phyloP scores from a whole-genome alignment of 2,888 invertebrate species.

The Parapristionchus giblindavisi region DNA sequence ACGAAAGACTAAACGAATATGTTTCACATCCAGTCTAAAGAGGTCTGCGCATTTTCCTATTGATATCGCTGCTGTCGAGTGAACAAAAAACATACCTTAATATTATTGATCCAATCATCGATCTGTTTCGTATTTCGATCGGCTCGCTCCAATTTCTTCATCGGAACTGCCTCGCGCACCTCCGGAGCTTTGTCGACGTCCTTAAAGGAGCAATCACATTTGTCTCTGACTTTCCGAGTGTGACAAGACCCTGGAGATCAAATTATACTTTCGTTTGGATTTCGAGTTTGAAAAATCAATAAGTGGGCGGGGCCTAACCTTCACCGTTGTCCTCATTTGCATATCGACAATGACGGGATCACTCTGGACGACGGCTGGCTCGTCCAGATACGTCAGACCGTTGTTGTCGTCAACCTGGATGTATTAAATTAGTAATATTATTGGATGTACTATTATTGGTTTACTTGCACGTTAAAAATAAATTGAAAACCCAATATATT shows the following conservation, averaged over 20 bases:
- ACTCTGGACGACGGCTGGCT: slow-evolving; percentile 92
- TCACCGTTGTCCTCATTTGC: slow-evolving; percentile 82
- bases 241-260: not conserved
- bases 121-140: slow-evolving; percentile 83
- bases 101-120: slow-evolving; percentile 85
- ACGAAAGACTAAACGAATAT: too few relatives aligned
- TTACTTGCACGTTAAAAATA: too few relatives aligned
- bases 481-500: too few relatives aligned
- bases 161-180: slow-evolving; percentile 69
- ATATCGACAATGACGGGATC: slow-evolving; percentile 92
- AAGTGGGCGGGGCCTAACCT: slow-evolving; percentile 70
- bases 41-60: too few relatives aligned
- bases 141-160: slow-evolving; percentile 83
- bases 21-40: too few relatives aligned
- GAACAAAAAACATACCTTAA: slow-evolving; percentile 47
- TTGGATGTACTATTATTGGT: too few relatives aligned
- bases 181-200: slow-evolving; percentile 2
- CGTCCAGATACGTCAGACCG: slow-evolving; percentile 76
- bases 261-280: too few relatives aligned
- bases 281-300: not conserved
- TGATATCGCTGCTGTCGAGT: too few relatives aligned
- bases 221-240: not conserved
- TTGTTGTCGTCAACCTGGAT: slow-evolving; percentile 64
- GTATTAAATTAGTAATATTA: not conserved
- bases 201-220: not conserved